These are phyloP conservation scores for Brenthis daphne DNA, from an alignment of 2,888 invertebrate species.

Conservation along the genomic window DNA sequence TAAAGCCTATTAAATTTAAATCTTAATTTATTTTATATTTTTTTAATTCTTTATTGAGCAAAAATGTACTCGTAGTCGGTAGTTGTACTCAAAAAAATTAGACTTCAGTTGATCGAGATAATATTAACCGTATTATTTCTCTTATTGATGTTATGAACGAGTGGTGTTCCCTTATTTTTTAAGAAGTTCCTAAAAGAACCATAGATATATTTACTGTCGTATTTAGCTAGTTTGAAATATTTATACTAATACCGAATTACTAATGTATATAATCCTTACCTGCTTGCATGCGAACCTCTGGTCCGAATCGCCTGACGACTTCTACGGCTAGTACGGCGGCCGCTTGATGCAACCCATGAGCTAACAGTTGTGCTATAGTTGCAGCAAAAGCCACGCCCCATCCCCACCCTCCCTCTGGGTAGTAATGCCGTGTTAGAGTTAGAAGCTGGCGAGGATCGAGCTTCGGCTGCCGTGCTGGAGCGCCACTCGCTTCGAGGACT, in stretches of 20 bases:
- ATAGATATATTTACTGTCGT: background rate
- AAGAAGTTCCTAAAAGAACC: too few species aligned
- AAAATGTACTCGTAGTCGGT: too few species aligned
- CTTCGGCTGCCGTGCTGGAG: constrained; percentile 73
- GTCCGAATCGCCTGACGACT: constrained; percentile 83
- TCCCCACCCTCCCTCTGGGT: constrained; percentile 94
- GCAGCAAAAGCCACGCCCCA: constrained; percentile 90
- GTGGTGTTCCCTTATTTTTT: too few species aligned
- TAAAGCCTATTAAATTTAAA: too few species aligned
- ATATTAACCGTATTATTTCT: too few species aligned
- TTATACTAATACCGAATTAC: background rate
- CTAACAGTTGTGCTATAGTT: constrained; percentile 87
- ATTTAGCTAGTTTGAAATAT: background rate
- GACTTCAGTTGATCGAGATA: too few species aligned
- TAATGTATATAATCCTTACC: constrained; percentile 61
- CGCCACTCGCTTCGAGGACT: constrained; percentile 79
- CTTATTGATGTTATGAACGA: too few species aligned
- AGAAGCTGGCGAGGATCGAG: constrained; percentile 83
- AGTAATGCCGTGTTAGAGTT: constrained; percentile 90
- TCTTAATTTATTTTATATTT: too few species aligned
- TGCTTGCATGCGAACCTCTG: constrained; percentile 83
- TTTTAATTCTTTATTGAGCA: too few species aligned
- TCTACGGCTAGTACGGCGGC: constrained; percentile 83
- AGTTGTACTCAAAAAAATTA: too few species aligned
- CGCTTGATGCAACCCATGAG: constrained; percentile 89